Percentiles rank a stretch among this genome's conserved stretches.
phyloP scores from a whole-genome alignment of 2,888 invertebrate species.

The Ochropleura plecta region DNA sequence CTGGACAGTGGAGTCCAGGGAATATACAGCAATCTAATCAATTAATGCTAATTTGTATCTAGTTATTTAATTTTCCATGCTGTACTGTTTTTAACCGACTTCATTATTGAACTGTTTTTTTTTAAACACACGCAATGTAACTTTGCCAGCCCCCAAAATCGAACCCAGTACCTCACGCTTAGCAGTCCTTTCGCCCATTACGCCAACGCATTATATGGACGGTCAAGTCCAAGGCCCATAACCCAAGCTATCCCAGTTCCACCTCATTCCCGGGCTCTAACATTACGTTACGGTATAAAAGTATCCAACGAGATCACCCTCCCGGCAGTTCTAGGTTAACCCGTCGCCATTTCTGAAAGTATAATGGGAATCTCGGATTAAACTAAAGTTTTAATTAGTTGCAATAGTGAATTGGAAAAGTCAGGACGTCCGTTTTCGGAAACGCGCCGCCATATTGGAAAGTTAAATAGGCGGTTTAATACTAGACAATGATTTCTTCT shows the following conservation, averaged over 20 bases:
- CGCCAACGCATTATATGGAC: too few relatives aligned
- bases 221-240: slow-evolving; percentile 1
- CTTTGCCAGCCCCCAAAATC: too few relatives aligned
- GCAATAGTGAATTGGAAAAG: slow-evolving; percentile 87
- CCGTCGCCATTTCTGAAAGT: slow-evolving; percentile 85
- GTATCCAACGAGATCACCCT: slow-evolving; percentile 68
- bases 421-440: slow-evolving; percentile 74
- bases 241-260: background rate
- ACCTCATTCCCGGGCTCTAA: background rate
- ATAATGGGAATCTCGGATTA: slow-evolving; percentile 88
- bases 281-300: slow-evolving; percentile 68
- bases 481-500: slow-evolving; percentile 37
- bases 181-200: too few relatives aligned
- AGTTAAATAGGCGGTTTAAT: slow-evolving; percentile 74
- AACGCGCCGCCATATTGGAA: slow-evolving; percentile 78
- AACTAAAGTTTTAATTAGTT: slow-evolving; percentile 90
- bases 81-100: too few relatives aligned
- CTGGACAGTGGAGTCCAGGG: too few relatives aligned
- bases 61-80: too few relatives aligned
- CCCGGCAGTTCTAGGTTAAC: slow-evolving; percentile 76
- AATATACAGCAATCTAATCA: too few relatives aligned
- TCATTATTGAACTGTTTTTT: too few relatives aligned
- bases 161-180: too few relatives aligned
- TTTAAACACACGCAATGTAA: too few relatives aligned
- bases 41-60: too few relatives aligned